A percentile compares a stretch with the other conserved stretches of the same genome.
Conservation (phyloP, 2,888 invertebrate genomes). For the Candidula unifasciata region DNA sequence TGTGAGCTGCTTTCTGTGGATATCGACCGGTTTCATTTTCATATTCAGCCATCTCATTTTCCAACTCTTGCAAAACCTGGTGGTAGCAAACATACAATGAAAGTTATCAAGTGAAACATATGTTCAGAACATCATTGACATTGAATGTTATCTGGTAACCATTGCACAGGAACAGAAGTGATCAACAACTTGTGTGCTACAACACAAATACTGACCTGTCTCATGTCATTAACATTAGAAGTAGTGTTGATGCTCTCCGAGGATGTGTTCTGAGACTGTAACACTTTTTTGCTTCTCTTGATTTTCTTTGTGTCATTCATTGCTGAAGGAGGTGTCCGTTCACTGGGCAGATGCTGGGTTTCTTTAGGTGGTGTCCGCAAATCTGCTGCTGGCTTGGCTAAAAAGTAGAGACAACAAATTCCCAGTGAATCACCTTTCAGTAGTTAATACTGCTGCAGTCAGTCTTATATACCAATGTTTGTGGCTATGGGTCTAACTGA, state of each 20-base stretch:
- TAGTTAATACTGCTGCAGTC: too few species aligned
- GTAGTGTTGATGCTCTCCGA: constrained; percentile 59
- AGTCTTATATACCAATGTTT: too few species aligned
- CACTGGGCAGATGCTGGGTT: constrained; percentile 20
- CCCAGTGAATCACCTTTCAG: too few species aligned
- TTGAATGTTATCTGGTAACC: too few species aligned
- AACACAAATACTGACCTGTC: constrained; percentile 61
- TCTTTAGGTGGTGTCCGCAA: constrained; percentile 24
- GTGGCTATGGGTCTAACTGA: too few species aligned
- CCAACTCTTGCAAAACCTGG: constrained; percentile 70
- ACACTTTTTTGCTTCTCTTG: constrained; percentile 65
- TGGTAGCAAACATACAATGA: not conserved
- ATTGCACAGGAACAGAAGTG: too few species aligned
- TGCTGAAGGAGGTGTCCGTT: constrained; percentile 63
- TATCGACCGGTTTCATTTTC: constrained; percentile 69
- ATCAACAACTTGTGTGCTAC: too few species aligned
- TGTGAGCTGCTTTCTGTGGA: constrained; percentile 63
- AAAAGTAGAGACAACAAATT: not conserved
- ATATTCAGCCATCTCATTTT: constrained; percentile 69
- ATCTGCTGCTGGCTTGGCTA: constrained; percentile 4
- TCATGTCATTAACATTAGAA: constrained; percentile 64
- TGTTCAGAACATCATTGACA: too few species aligned
- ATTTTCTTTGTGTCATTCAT: constrained; percentile 74
- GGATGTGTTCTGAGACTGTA: constrained; percentile 51
- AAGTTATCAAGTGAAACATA: not conserved